Percentiles rank a stretch among this genome's conserved stretches.
Evolutionary conservation across 1,140 invertebrate species (phyloP).

Genomic region (Euschistus heros): DNA sequence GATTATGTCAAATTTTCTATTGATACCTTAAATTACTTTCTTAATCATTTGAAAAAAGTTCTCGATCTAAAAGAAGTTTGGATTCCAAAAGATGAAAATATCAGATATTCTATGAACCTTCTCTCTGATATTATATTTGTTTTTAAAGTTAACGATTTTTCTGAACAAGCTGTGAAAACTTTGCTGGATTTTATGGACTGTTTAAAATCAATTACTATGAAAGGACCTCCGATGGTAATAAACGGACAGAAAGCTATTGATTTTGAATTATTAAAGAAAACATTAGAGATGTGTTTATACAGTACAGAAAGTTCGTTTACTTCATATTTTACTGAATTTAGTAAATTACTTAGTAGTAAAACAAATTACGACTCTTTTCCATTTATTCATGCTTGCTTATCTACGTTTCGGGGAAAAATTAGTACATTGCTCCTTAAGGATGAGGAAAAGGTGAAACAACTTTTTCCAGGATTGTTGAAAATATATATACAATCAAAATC

Average conservation of each 20-base stretch:
- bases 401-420: not conserved
- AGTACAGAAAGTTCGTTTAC: not conserved
- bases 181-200: too few species aligned
- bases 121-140: not conserved
- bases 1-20: not conserved
- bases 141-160: not conserved
- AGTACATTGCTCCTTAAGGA: not conserved
- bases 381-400: not conserved
- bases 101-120: not conserved
- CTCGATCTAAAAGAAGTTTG: not conserved
- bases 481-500: not conserved
- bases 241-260: not conserved
- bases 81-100: not conserved
- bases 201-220: too few species aligned
- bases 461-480: not conserved
- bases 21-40: not conserved
- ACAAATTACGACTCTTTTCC: not conserved
- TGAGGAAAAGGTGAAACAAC: not conserved
- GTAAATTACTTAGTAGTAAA: not conserved
- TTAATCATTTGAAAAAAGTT: not conserved
- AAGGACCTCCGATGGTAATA: not conserved
- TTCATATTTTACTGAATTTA: not conserved
- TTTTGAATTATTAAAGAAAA: not conserved
- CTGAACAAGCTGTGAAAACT: too few species aligned
- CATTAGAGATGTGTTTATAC: not conserved